Base-by-base conservation (phyloP, 2,797 vertebrate species). In the Girardinus metallicus region DNA sequence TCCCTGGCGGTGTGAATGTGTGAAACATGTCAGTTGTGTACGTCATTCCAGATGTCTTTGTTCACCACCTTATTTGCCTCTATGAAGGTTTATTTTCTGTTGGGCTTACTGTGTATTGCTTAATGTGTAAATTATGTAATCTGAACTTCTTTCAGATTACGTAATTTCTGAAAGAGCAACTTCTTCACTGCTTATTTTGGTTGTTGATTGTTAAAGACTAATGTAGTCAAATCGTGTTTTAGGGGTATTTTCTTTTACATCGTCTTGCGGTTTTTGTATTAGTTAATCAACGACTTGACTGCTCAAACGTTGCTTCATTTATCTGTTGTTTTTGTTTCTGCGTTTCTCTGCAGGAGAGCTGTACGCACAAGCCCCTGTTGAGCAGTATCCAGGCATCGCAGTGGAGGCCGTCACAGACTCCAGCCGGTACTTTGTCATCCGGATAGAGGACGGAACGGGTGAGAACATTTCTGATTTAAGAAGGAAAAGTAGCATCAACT, bases 341-440 rank as follows among this genome's bases (percentile, higher is more conserved):
- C 83, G 89, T 7, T 75, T 83, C 1, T 84, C 82, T 85, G 34
- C 88, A 99, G 98, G 98, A 53, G 98, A 99, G 85, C 95, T 99
- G 74, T 99, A 99, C 85, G 98, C 98, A 16, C 97, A 99, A 91
- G 97, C 98, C 0, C 96, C 97, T 0, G 97, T 99, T 73, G 97
- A 99, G 3, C 96, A 98, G 95, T 99, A 99, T 92, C 98, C 98
- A 0, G 96, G 97, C 4, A 86, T 87, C 0, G 95, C 93, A 0
- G 97, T 99, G 79, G 98, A 99, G 91, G 86, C 96, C 0, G 98
- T 99, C 75, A 96, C 96, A 0, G 98, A 99, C 86, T 99, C 98
- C 86, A 99, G 98, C 94, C 94, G 98, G 83, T 99, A 99, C 9
- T 99, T 99, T 6, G 98, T 99, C 13, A 86, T 99, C 83, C 96